These are phyloP conservation scores for Cyphomyrus plagiostoma DNA, from an alignment of 2,113 vertebrate genomes.

Conservation along the genomic window DNA sequence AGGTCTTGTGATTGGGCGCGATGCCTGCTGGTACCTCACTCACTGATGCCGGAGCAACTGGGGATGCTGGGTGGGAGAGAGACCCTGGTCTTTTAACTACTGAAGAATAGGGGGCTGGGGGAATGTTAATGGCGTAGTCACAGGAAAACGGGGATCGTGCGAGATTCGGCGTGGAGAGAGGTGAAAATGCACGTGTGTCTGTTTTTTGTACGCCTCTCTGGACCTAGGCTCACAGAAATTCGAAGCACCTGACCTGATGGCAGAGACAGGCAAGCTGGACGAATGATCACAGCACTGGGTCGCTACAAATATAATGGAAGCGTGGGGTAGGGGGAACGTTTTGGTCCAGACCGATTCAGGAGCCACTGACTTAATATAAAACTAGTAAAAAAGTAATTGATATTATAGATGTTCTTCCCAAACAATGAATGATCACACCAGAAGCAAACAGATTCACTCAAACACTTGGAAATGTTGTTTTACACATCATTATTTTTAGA, in stretches of 20 bases:
- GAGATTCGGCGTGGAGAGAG: neutral
- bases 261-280: neutral
- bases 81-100: conserved; percentile 49
- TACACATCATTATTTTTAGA: neutral
- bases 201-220: neutral
- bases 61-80: neutral
- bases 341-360: neutral
- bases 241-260: neutral
- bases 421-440: neutral
- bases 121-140: neutral
- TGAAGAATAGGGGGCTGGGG: neutral
- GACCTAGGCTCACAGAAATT: neutral
- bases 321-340: neutral
- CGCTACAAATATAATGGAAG: neutral
- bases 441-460: neutral
- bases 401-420: neutral
- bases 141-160: neutral
- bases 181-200: neutral
- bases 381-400: neutral
- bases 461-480: neutral
- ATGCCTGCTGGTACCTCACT: conserved; percentile 48
- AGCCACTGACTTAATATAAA: neutral
- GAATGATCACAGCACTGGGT: neutral
- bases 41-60: conserved; percentile 36
- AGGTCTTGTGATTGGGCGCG: conserved; percentile 31